Evolutionary conservation across 2,113 vertebrate species (phyloP), one percentile per base, ranked within the genome.

Genomic region (Leucoraja erinaceus): DNA sequence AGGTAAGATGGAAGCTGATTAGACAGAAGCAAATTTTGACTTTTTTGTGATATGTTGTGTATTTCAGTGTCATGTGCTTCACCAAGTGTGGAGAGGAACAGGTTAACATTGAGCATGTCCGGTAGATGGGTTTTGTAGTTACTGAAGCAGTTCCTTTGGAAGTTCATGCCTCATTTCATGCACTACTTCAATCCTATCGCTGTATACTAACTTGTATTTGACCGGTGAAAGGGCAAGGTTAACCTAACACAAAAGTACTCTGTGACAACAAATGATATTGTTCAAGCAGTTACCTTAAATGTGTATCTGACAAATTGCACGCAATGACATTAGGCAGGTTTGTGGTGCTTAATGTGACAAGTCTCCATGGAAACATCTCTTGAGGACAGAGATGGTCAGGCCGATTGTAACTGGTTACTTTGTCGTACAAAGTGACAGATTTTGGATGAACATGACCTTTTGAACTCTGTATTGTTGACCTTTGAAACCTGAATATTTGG

Each of bases 201-300:
- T 93, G 93, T 92, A 38, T 90, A 56, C 95, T 94, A 96, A 96
- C 95, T 95, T 96, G 95, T 90, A 94, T 94, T 95, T 95, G 93
- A 95, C 93, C 94, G 93, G 47, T 93, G 76, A 93, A 93, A 90
- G 78, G 93, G 72, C 92, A 93, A 91, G 93, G 93, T 91, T 92
- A 93, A 84, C 31, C 93, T 93, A 86, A 83, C 81, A 66, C 91
- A 66, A 75, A 68, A 90, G 94, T 95, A 95, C 94, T 84, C 81
- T 94, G 94, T 95, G 93, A 76, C 84, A 93, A 93, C 56, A 93
- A 93, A 86, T 77, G 31, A 90, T 83, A 54, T 91, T 91, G 90
- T 91, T 91, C 66, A 70, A 91, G 90, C 66, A 72, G 90, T 91
- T 38, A 91, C 90, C 90, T 91, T 91, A 91, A 74, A 54, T 91